Evolutionary conservation across 2,113 vertebrate genomes (phyloP), one percentile per base, ranked within the genome.

Genomic region (Rallus limicola): DNA sequence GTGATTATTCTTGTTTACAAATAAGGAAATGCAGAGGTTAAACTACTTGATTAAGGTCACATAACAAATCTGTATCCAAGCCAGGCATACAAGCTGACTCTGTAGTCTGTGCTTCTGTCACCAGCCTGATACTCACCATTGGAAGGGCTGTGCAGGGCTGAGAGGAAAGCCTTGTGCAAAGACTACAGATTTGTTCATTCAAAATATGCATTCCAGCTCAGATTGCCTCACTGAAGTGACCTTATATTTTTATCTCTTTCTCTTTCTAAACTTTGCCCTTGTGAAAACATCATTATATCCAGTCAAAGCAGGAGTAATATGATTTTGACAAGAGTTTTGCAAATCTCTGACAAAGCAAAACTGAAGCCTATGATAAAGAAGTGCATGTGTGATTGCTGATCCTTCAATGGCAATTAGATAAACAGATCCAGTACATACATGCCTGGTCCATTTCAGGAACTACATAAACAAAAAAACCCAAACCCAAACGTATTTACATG

Each of bases 241-340:
- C 91, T 95, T 95, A 87, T 74, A 78, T 90, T 92, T 93, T 96
- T 95, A 94, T 95, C 91, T 96, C 64, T 79, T 63, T 95, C 60
- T 94, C 87, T 62, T 25, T 58, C 64, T 94, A 69, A 95, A 95
- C 90, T 96, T 95, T 86, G 78, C 60, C 67, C 91, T 95, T 89
- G 71, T 85, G 84, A 94, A 94, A 95, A 82, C 90, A 81, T 84
- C 72, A 64, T 90, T 95, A 62, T 74, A 71, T 75, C 56, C 70
- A 95, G 74, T 91, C 70, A 75, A 59, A 96, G 87, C 79, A 94
- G 60, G n/a, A 92, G 14, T 72, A 69, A 46, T 3, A 3, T 33
- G 52, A 85, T 96, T 89, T 92, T 93, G 81, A 84, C 48, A 82
- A 59, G 46, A 91, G n/a, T 90, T 92, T 68, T 78, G 56, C 24